phyloP scores from a whole-genome alignment of 2,797 vertebrate species.

The Acanthopagrus latus region DNA sequence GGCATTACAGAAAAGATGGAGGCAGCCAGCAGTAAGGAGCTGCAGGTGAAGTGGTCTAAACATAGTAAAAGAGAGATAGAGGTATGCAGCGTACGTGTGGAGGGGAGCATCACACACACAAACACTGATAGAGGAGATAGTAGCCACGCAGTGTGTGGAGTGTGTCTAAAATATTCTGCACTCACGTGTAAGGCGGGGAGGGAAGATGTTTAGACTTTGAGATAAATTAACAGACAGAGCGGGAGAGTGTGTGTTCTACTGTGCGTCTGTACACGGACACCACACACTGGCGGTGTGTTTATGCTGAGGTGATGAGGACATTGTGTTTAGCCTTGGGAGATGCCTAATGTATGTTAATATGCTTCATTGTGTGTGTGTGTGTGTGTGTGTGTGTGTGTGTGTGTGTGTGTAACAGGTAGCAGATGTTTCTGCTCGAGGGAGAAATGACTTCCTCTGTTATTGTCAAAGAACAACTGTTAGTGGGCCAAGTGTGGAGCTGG shows the following conservation, averaged over 20 bases:
- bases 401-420: constrained; percentile 63
- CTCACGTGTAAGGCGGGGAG: background rate
- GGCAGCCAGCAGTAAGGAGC: constrained; percentile 51
- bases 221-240: background rate
- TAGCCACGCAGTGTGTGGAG: background rate
- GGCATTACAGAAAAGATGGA: constrained; percentile 42
- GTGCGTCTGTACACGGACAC: constrained; percentile 17
- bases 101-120: constrained; percentile 44
- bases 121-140: constrained; percentile 39
- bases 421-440: constrained; percentile 72
- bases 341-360: constrained; percentile 55
- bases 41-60: constrained; percentile 68
- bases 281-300: constrained; percentile 42
- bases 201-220: constrained; percentile 26
- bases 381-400: constrained; percentile 19
- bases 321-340: constrained; percentile 48
- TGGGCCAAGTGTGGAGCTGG: constrained; percentile 61
- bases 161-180: constrained; percentile 29
- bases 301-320: constrained; percentile 50
- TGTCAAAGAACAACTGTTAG: constrained; percentile 72
- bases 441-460: constrained; percentile 79
- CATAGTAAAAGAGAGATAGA: constrained; percentile 50
- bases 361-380: constrained; percentile 22
- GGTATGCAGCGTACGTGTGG: constrained; percentile 60
- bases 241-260: background rate